phyloP scores from a whole-genome alignment of 2,797 vertebrate species.

The Linurgus olivaceus region DNA sequence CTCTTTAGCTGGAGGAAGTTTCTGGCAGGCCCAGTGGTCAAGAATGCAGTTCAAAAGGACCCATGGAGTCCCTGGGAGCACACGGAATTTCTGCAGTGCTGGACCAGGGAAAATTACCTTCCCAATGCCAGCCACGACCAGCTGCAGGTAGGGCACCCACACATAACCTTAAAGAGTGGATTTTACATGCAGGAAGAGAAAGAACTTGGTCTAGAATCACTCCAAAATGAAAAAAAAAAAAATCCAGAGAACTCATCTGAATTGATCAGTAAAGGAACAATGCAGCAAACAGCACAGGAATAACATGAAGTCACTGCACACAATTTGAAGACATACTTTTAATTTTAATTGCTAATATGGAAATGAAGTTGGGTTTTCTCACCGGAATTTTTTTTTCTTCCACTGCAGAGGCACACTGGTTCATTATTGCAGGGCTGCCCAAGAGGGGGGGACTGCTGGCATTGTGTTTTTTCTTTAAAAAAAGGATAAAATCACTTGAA shows the following conservation, averaged over 20 bases:
- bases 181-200: not conserved
- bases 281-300: not conserved
- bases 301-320: not conserved
- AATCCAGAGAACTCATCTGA: not conserved
- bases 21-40: conserved; percentile 60
- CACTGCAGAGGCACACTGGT: conserved; percentile 70
- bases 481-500: not conserved
- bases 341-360: not conserved
- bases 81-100: not conserved
- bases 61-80: not conserved
- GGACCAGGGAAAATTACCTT: not conserved
- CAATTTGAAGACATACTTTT: not conserved
- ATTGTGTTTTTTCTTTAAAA: conserved; percentile 74
- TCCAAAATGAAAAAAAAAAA: not conserved
- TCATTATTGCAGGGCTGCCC: conserved; percentile 71
- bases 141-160: not conserved
- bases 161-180: accelerated
- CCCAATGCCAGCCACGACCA: accelerated
- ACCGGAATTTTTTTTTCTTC: conserved; percentile 77
- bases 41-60: conserved; percentile 56
- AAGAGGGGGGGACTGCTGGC: conserved; percentile 66
- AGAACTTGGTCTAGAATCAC: not conserved
- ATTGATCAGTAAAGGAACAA: not conserved
- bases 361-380: conserved; percentile 25
- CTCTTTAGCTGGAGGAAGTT: conserved; percentile 63